Conservation (phyloP, 2,888 invertebrate genomes). For the Synanthedon myopaeformis region DNA sequence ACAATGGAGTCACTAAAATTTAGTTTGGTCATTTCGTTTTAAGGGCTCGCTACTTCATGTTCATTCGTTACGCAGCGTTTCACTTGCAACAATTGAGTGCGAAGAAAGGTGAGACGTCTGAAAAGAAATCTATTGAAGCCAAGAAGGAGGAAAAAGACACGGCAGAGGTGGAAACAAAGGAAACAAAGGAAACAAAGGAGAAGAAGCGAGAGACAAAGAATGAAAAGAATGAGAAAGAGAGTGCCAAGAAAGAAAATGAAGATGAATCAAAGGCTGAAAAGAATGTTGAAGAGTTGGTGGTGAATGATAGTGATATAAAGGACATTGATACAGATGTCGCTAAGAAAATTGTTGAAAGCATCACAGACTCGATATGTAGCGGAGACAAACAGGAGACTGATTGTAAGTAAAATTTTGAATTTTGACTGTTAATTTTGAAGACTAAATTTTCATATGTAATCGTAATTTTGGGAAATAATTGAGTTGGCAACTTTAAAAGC, state of each 20-base stretch:
- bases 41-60: conserved; percentile 89
- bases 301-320: conserved; percentile 53
- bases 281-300: conserved; percentile 38
- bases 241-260: conserved; percentile 31
- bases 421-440: too few relatives aligned
- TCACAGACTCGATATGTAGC: conserved; percentile 81
- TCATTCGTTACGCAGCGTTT: conserved; percentile 95
- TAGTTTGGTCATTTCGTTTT: conserved; percentile 7
- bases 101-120: conserved; percentile 68
- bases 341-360: conserved; percentile 91
- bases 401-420: conserved; percentile 35
- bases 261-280: conserved; percentile 21
- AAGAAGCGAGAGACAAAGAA: conserved; percentile 25
- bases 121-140: conserved; percentile 51
- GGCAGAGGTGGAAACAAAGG: conserved; percentile 36
- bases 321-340: conserved; percentile 84
- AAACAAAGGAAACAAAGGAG: conserved; percentile 16
- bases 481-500: too few relatives aligned
- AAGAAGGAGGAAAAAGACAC: conserved; percentile 42
- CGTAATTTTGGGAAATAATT: too few relatives aligned
- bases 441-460: too few relatives aligned
- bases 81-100: conserved; percentile 91
- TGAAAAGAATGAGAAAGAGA: conserved; percentile 42
- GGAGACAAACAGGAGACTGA: conserved; percentile 81
- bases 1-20: not conserved